A percentile compares a stretch with the other conserved stretches of the same genome.
phyloP scores from a whole-genome alignment of 1,140 invertebrate genomes.

The Dryas iulia region DNA sequence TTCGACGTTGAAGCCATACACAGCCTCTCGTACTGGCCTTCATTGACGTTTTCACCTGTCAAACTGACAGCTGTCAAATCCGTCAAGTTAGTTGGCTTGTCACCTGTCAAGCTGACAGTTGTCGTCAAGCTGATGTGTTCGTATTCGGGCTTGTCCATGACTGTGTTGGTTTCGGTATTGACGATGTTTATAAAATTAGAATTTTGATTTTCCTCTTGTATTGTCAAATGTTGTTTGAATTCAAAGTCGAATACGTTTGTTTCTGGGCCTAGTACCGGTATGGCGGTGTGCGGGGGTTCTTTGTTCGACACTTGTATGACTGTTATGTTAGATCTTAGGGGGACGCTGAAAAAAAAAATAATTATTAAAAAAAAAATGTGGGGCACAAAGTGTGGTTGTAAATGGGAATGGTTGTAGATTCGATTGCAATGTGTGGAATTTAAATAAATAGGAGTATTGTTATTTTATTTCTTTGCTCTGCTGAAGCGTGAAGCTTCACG shows the following conservation, averaged over 20 bases:
- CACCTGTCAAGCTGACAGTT: conserved; percentile 49
- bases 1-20: conserved; percentile 67
- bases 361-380: too few relatives aligned
- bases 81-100: conserved; percentile 18
- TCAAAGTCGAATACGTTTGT: conserved; percentile 62
- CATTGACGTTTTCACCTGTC: conserved; percentile 27
- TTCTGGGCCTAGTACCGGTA: conserved; percentile 57
- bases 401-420: too few relatives aligned
- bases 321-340: conserved; percentile 58
- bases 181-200: conserved; percentile 64
- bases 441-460: too few relatives aligned
- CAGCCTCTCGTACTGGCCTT: conserved; percentile 57
- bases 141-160: conserved; percentile 53
- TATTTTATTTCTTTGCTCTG: too few relatives aligned
- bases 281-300: conserved; percentile 63
- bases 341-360: conserved; percentile 49
- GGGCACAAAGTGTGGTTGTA: too few relatives aligned
- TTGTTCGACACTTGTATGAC: conserved; percentile 71
- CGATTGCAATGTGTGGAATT: too few relatives aligned
- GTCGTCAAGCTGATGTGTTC: conserved; percentile 67
- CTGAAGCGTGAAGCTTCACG: too few relatives aligned
- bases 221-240: conserved; percentile 49
- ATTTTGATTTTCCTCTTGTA: conserved; percentile 21
- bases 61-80: conserved; percentile 17
- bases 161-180: conserved; percentile 54